Evolutionary conservation across 2,113 vertebrate species (phyloP).

Genomic region (Oncorhynchus keta): DNA sequence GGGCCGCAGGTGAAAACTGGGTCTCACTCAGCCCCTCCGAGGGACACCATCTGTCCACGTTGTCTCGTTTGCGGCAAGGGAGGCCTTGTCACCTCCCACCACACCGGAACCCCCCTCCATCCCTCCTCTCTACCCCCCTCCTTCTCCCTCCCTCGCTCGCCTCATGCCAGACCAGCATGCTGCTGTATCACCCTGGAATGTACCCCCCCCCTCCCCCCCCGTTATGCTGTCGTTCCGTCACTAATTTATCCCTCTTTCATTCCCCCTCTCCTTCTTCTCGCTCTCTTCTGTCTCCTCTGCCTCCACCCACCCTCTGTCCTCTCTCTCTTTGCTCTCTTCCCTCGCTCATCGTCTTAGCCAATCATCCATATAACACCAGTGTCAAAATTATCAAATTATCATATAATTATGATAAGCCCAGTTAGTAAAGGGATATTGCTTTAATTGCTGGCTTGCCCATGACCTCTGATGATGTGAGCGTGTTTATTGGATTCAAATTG

Average conservation of each 20-base stretch:
- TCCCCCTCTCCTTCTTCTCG: conserved; percentile 50
- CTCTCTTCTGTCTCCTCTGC: conserved; percentile 24
- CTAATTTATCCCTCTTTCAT: conserved; percentile 26
- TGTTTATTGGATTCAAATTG: conserved; percentile 63
- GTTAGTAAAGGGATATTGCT: conserved; percentile 57
- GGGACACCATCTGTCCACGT: conserved; percentile 82
- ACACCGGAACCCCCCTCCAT: conserved; percentile 28
- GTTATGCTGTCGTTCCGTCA: too few relatives aligned
- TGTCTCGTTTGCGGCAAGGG: conserved; percentile 67
- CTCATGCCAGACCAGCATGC: too few relatives aligned
- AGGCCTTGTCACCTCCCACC: conserved; percentile 23
- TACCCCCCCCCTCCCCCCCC: too few relatives aligned
- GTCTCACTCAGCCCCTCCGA: conserved; percentile 73
- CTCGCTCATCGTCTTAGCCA: conserved; percentile 41
- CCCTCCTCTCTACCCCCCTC: conserved; percentile 24
- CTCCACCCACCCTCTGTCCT: not conserved
- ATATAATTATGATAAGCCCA: conserved; percentile 60
- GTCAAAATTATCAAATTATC: conserved; percentile 67
- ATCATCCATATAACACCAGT: conserved; percentile 70
- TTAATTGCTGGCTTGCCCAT: conserved; percentile 56
- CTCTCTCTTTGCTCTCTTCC: not conserved
- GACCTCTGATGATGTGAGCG: conserved; percentile 69
- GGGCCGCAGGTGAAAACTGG: conserved; percentile 81
- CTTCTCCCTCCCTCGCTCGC: too few relatives aligned
- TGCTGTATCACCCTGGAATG: too few relatives aligned